Evolutionary conservation across 2,797 vertebrate genomes (phyloP).

Genomic region (Octomys mimax): DNA sequence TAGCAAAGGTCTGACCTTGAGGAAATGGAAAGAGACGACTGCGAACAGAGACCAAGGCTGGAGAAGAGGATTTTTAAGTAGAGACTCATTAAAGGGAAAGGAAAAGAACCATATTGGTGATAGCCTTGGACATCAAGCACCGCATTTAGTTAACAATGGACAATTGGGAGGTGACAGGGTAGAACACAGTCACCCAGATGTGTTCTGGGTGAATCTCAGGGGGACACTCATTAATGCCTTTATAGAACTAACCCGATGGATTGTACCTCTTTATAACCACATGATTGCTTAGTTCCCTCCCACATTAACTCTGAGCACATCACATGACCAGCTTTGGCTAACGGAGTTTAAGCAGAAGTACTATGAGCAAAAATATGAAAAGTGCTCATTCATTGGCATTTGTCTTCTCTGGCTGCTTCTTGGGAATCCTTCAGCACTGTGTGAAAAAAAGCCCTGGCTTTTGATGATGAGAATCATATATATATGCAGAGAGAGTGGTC

Average conservation of each 20-base stretch:
- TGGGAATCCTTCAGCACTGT: neutral
- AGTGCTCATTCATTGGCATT: neutral
- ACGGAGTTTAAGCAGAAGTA: neutral
- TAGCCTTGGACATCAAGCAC: conserved; percentile 17
- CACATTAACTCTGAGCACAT: neutral
- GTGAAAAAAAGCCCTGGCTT: neutral
- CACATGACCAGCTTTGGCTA: neutral
- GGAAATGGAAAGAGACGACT: conserved; percentile 24
- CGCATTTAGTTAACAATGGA: neutral
- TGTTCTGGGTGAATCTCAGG: neutral
- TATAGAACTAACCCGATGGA: neutral
- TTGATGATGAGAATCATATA: neutral
- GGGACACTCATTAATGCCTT: neutral
- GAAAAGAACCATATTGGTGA: neutral
- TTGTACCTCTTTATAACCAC: neutral
- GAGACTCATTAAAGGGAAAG: conserved; percentile 43
- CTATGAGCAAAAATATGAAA: neutral
- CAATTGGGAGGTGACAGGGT: neutral
- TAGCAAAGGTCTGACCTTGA: conserved; percentile 48
- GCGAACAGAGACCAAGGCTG: conserved; percentile 24
- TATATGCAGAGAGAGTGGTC: neutral
- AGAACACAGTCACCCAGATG: neutral
- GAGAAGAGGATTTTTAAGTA: conserved; percentile 37
- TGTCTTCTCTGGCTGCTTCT: neutral
- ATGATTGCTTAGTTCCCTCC: neutral